phyloP scores from a whole-genome alignment of 2,888 invertebrate species.

The Drosophila flavopinicola region DNA sequence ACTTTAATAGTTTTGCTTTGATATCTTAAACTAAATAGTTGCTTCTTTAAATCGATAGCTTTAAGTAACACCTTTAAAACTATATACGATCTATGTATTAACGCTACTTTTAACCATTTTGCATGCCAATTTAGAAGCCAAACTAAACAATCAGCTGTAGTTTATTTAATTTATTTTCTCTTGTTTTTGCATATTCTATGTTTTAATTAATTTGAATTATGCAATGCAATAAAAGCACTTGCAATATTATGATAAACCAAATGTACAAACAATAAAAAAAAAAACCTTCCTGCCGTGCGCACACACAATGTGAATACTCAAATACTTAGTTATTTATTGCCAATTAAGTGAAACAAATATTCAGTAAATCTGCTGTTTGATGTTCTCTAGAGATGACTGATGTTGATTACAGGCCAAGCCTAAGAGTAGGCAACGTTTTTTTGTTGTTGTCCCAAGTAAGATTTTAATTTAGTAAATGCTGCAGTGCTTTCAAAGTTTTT shows the following conservation, averaged over 20 bases:
- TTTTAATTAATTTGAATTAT: constrained; percentile 38
- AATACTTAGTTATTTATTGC: constrained; percentile 34
- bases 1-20: constrained; percentile 6
- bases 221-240: constrained; percentile 21
- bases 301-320: constrained; percentile 50
- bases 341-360: constrained; percentile 36
- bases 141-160: constrained; percentile 41
- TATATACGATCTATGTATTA: constrained; percentile 2
- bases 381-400: background rate
- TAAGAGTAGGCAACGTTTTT: constrained; percentile 44
- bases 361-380: constrained; percentile 22
- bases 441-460: constrained; percentile 2
- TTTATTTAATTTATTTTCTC: constrained; percentile 23
- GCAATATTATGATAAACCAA: constrained; percentile 27
- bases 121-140: constrained; percentile 26
- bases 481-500: constrained; percentile 34
- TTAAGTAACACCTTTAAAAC: constrained; percentile 24
- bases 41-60: constrained; percentile 3
- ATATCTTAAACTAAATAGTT: constrained; percentile 5
- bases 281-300: constrained; percentile 84
- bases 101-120: constrained; percentile 10
- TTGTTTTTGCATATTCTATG: constrained; percentile 31
- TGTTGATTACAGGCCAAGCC: constrained; percentile 30
- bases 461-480: constrained; percentile 19
- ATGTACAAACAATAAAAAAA: constrained; percentile 34